These are phyloP conservation scores for Henricia sp. DNA, from an alignment of 53 echinoderm and acorn worm species.

Conservation along the genomic window DNA sequence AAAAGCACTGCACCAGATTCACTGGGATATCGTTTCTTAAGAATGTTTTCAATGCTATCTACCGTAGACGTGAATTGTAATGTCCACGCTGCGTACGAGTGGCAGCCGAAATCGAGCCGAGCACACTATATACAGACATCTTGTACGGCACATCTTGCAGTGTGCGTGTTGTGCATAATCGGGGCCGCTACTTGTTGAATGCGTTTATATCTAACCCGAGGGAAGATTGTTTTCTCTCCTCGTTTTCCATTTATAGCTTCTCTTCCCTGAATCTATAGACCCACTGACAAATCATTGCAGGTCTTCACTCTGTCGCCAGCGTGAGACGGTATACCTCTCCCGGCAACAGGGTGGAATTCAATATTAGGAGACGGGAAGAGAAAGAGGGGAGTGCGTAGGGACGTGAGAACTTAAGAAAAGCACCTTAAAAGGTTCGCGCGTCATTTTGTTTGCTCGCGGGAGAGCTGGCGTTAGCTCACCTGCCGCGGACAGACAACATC, in stretches of 20 bases:
- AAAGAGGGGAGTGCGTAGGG: too few relatives aligned
- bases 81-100: slow-evolving; percentile 1
- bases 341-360: slow-evolving; percentile 61
- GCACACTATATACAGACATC: slow-evolving; percentile 40
- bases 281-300: slow-evolving; percentile 53
- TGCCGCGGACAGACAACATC: slow-evolving; percentile 35
- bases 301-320: slow-evolving; percentile 60
- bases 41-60: slow-evolving; percentile 29
- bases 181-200: slow-evolving; percentile 82
- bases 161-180: slow-evolving; percentile 63
- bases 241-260: slow-evolving; percentile 50
- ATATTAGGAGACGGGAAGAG: slow-evolving; percentile 58
- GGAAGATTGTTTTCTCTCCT: slow-evolving; percentile 27
- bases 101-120: slow-evolving; percentile 23
- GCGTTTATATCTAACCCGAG: slow-evolving; percentile 53
- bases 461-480: slow-evolving; percentile 53
- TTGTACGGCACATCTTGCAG: slow-evolving; percentile 51
- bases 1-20: not conserved
- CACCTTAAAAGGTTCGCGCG: slow-evolving; percentile 58
- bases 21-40: not conserved
- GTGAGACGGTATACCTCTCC: slow-evolving; percentile 55
- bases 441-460: slow-evolving; percentile 65
- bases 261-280: slow-evolving; percentile 25
- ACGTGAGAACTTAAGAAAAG: slow-evolving; percentile 51
- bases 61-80: slow-evolving; percentile 7